A percentile compares a stretch with the other conserved stretches of the same genome.
phyloP scores from a whole-genome alignment of 2,888 invertebrate species.

The Acanthosoma haemorrhoidale region DNA sequence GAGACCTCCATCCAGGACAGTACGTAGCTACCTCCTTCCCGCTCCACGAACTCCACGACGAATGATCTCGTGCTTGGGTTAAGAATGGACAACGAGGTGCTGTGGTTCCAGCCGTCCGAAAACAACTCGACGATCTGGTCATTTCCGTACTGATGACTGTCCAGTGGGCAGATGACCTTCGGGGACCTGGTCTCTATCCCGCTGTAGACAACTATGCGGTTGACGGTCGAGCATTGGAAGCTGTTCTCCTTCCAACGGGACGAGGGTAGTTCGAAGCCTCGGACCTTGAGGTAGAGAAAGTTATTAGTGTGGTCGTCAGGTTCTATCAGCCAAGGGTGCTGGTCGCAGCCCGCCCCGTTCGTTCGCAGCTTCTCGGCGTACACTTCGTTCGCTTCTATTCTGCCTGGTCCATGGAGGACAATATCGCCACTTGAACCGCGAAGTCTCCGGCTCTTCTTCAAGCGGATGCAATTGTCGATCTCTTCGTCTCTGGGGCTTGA shows the following conservation, averaged over 20 bases:
- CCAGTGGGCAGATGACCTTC: constrained; percentile 62
- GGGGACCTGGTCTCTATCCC: constrained; percentile 59
- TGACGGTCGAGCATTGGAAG: constrained; percentile 58
- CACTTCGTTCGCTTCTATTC: constrained; percentile 45
- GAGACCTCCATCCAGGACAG: constrained; percentile 76
- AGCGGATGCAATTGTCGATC: constrained; percentile 55
- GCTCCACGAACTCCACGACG: constrained; percentile 67
- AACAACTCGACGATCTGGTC: constrained; percentile 57
- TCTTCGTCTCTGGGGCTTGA: constrained; percentile 53
- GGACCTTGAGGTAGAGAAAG: constrained; percentile 65
- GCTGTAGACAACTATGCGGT: constrained; percentile 66
- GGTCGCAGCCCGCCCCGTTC: constrained; percentile 56
- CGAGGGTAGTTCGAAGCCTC: constrained; percentile 55
- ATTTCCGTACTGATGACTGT: constrained; percentile 43
- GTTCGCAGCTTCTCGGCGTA: constrained; percentile 36
- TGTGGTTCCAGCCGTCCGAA: constrained; percentile 63
- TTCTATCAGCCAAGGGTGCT: constrained; percentile 72
- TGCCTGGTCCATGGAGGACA: constrained; percentile 56
- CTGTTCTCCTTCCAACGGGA: constrained; percentile 39
- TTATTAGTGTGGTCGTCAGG: constrained; percentile 64
- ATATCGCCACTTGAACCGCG: constrained; percentile 70
- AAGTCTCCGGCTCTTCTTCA: constrained; percentile 60
- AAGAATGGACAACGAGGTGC: constrained; percentile 42
- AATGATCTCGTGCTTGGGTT: constrained; percentile 56
- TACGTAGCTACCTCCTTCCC: constrained; percentile 65